Conservation (phyloP, 2,113 vertebrate genomes). For the Rhinolophus ferrumequinum region DNA sequence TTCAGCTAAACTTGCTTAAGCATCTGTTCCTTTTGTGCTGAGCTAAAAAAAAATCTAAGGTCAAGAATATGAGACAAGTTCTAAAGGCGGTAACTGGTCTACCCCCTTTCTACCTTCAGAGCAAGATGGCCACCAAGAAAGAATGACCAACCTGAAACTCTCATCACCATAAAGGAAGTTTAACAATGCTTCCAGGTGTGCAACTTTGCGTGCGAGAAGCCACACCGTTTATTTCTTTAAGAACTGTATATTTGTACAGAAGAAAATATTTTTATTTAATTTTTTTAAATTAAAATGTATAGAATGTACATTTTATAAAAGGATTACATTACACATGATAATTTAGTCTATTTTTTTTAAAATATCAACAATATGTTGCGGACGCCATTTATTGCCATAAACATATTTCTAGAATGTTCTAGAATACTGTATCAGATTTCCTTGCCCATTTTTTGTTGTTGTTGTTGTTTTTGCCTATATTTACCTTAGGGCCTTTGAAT, state of each 20-base stretch:
- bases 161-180: not conserved
- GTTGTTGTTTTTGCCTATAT: not conserved
- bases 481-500: not conserved
- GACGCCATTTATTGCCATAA: not conserved
- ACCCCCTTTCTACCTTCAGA: not conserved
- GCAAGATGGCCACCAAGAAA: not conserved
- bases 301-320: not conserved
- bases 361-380: not conserved
- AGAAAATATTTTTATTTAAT: not conserved
- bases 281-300: not conserved
- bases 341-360: not conserved
- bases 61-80: not conserved
- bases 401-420: conserved; percentile 31
- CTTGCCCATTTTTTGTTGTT: not conserved
- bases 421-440: not conserved
- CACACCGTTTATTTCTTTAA: not conserved
- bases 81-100: not conserved
- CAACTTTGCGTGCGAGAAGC: not conserved
- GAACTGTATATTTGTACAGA: not conserved
- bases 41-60: not conserved
- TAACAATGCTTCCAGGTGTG: not conserved
- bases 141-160: not conserved
- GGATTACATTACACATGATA: not conserved
- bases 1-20: not conserved
- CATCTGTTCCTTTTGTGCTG: not conserved